A percentile compares a stretch with the other conserved stretches of the same genome.
These are phyloP conservation scores for Chesias legatella DNA, from an alignment of 2,888 invertebrate species.

Conservation along the genomic window DNA sequence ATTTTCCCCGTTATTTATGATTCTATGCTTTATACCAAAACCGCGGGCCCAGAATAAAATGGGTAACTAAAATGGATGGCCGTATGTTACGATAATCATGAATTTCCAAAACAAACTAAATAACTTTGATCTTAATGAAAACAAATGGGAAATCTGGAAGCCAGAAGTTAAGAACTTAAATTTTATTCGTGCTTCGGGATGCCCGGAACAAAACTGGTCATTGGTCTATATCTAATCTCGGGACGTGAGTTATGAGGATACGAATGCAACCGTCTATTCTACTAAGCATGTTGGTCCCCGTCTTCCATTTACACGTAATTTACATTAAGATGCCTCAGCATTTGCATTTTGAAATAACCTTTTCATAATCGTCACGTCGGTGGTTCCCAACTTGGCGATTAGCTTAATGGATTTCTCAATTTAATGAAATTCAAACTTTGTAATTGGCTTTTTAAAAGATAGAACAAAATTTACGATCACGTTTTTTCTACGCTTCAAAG, in stretches of 20 bases:
- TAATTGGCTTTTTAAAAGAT: constrained; percentile 70
- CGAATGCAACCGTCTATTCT: constrained; percentile 53
- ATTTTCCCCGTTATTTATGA: constrained; percentile 78
- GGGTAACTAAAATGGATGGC: constrained; percentile 76
- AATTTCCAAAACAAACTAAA: constrained; percentile 54
- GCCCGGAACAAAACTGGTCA: constrained; percentile 48
- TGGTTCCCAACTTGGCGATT: constrained; percentile 67
- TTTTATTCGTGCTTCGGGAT: constrained; percentile 34
- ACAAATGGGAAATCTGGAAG: constrained; percentile 56
- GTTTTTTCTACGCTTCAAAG: constrained; percentile 35
- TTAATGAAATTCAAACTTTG: constrained; percentile 67
- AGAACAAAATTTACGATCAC: constrained; percentile 56
- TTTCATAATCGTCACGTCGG: constrained; percentile 71
- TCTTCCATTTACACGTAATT: constrained; percentile 69
- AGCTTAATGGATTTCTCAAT: constrained; percentile 75
- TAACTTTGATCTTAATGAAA: constrained; percentile 61
- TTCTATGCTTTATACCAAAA: constrained; percentile 76
- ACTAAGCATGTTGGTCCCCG: constrained; percentile 54
- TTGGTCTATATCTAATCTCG: constrained; percentile 56
- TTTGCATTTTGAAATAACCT: constrained; percentile 71
- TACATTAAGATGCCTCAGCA: constrained; percentile 67
- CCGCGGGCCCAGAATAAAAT: constrained; percentile 75
- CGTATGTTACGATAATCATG: constrained; percentile 68
- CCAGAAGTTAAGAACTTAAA: constrained; percentile 14
- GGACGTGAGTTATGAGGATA: constrained; percentile 60